phyloP scores from a whole-genome alignment of 2,888 invertebrate species.

The Periphyllus acericola region DNA sequence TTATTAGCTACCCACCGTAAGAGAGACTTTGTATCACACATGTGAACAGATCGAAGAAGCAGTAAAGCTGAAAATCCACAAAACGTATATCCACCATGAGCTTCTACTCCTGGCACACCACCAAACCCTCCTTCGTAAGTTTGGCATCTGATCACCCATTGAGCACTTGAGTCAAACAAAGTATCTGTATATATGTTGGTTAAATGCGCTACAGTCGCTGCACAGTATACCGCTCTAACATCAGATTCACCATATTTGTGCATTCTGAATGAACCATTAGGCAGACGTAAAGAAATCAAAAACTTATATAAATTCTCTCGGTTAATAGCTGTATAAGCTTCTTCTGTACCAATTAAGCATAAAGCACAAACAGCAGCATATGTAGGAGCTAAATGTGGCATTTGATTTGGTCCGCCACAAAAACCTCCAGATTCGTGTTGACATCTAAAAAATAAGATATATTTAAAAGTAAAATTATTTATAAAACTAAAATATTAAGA shows the following conservation, averaged over 20 bases:
- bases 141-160: constrained; percentile 95
- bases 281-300: constrained; percentile 79
- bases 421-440: constrained; percentile 87
- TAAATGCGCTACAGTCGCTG: constrained; percentile 87
- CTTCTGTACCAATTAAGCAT: constrained; percentile 83
- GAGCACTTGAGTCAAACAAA: constrained; percentile 85
- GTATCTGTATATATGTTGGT: constrained; percentile 81
- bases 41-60: constrained; percentile 79
- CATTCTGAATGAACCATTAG: constrained; percentile 91
- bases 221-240: constrained; percentile 97
- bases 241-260: constrained; percentile 94
- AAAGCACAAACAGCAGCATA: constrained; percentile 96
- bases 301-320: constrained; percentile 79
- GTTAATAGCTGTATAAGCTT: constrained; percentile 88
- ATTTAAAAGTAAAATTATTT: neutral
- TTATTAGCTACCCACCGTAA: constrained; percentile 88
- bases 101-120: constrained; percentile 93
- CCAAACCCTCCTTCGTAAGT: constrained; percentile 99
- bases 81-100: constrained; percentile 99
- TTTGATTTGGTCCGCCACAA: constrained; percentile 93
- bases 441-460: constrained; percentile 70
- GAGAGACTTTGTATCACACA: constrained; percentile 81
- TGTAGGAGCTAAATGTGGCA: constrained; percentile 94
- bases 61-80: constrained; percentile 93
- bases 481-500: neutral